phyloP scores from a whole-genome alignment of 2,113 vertebrate species.

The Heliornis fulica region DNA sequence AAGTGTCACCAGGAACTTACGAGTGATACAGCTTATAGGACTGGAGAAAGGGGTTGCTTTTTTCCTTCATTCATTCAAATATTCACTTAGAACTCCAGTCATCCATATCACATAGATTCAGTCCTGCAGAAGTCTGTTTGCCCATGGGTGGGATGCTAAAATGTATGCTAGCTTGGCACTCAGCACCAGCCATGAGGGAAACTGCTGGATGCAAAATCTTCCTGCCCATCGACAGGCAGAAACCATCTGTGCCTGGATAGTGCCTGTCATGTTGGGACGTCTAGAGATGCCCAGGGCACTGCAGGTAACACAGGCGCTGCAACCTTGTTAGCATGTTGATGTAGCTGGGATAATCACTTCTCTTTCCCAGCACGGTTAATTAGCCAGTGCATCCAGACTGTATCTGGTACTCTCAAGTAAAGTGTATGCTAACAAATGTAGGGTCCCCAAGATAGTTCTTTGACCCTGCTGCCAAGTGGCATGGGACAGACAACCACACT shows the following conservation, averaged over 20 bases:
- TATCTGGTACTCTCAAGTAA: background rate
- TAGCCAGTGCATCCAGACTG: background rate
- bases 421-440: accelerated
- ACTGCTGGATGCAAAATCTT: background rate
- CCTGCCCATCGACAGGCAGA: background rate
- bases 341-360: background rate
- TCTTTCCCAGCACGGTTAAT: background rate
- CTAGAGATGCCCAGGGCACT: background rate
- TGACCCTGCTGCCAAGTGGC: background rate
- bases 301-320: background rate
- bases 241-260: background rate
- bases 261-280: background rate
- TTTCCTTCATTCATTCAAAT: background rate
- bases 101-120: background rate
- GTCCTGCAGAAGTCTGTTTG: background rate
- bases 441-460: background rate
- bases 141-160: background rate
- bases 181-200: background rate
- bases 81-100: background rate
- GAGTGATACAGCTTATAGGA: background rate
- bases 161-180: background rate
- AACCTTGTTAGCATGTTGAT: background rate
- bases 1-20: background rate
- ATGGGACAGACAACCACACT: background rate
- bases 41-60: background rate